These are phyloP conservation scores for Dolichopus griseipennis DNA, from an alignment of 2,888 invertebrate species.

Conservation along the genomic window DNA sequence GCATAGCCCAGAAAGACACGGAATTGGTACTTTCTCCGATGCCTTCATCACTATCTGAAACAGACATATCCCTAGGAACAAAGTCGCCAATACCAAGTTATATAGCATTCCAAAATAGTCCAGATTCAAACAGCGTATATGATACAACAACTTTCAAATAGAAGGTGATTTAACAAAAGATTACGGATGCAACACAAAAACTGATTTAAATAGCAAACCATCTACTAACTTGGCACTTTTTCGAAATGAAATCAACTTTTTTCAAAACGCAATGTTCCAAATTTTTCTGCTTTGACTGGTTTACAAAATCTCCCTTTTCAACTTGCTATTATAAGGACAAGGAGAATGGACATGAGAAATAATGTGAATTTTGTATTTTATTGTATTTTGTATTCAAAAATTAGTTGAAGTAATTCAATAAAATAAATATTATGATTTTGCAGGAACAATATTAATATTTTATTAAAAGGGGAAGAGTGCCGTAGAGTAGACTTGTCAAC, in stretches of 20 bases:
- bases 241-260: conserved; percentile 25
- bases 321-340: conserved; percentile 42
- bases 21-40: conserved; percentile 40
- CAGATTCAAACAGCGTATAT: conserved; percentile 42
- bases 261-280: conserved; percentile 42
- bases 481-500: too few species aligned
- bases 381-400: not conserved
- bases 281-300: conserved; percentile 41
- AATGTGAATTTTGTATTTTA: conserved; percentile 39
- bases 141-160: conserved; percentile 39
- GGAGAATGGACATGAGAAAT: conserved; percentile 38
- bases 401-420: not conserved
- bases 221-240: not conserved
- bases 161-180: conserved; percentile 42
- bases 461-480: too few species aligned
- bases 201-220: not conserved
- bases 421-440: not conserved
- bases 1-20: conserved; percentile 35
- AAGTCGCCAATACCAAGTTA: conserved; percentile 44
- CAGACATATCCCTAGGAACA: conserved; percentile 43
- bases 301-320: conserved; percentile 42
- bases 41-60: conserved; percentile 42
- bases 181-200: conserved; percentile 25
- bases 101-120: conserved; percentile 42
- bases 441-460: not conserved